Evolutionary conservation across 2,797 vertebrate genomes (phyloP).

Genomic region (Syndactyla subalaris): DNA sequence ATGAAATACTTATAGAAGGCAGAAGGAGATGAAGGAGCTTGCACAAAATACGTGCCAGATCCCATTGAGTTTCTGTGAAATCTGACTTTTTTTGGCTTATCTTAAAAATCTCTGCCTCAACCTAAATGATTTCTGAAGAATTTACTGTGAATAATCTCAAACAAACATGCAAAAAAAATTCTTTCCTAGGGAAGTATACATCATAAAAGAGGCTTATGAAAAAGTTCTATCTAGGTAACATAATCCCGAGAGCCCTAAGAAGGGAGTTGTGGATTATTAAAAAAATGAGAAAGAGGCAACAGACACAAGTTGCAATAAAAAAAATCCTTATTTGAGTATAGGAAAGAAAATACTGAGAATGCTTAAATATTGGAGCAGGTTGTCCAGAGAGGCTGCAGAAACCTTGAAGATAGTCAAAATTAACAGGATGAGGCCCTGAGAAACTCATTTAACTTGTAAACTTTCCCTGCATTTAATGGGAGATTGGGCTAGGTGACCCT

Average conservation of each 20-base stretch:
- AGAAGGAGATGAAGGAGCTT: background rate
- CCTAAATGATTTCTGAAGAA: background rate
- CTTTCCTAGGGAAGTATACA: background rate
- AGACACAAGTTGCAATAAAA: background rate
- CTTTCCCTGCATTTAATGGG: background rate
- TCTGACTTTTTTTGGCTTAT: background rate
- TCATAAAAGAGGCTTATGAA: background rate
- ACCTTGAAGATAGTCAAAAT: background rate
- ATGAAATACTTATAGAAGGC: background rate
- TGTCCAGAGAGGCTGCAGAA: background rate
- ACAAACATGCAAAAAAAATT: background rate
- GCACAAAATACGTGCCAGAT: background rate
- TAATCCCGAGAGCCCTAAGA: rapidly evolving
- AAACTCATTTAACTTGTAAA: background rate
- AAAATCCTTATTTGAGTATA: background rate
- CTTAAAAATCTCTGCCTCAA: background rate
- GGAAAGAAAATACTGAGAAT: background rate
- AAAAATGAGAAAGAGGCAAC: background rate
- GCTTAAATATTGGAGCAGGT: background rate
- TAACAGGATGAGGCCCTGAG: background rate
- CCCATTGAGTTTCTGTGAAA: background rate
- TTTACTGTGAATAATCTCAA: background rate
- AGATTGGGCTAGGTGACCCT: background rate
- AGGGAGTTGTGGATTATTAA: background rate
- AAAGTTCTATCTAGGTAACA: background rate